Base-by-base conservation (phyloP, 2,888 invertebrate species). In the Synanthedon vespiformis region DNA sequence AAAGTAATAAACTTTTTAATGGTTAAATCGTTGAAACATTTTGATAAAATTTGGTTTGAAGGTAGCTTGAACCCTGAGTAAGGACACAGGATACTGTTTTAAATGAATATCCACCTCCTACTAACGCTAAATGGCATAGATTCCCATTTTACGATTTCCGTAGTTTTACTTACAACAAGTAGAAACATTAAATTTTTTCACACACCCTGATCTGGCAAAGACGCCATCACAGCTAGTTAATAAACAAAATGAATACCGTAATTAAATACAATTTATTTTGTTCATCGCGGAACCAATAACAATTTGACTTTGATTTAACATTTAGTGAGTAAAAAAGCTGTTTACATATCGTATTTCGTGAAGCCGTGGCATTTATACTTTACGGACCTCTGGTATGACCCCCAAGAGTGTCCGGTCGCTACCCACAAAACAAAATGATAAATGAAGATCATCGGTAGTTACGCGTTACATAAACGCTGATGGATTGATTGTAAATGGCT, bases 341-440 rank as follows among this genome's bases (percentile, higher is more conserved):
- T 78, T 78, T 77, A 73, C 73, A 71, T 76, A 73, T 75, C 66
- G 67, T 67, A 71, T 75, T 74, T 73, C 69, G 70, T 75, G 70
- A 70, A 62, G 61, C 61, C 61, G 57, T 65, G 67, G 73, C 67
- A 72, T 77, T 77, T 76, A 70, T 74, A 76, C 65, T 61, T 64
- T 67, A 69, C 59, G 57, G 64, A 66, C 68, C 67, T 73, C 65
- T 65, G 63, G 57, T 65, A 65, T 81, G 82, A 78, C 82, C 84
- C 80, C 79, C 77, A 77, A 80, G 77, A 74, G 80, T 71, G 77
- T 63, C 56, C 63, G 72, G 59, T 65, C 65, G 77, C 81, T 83
- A 81, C 81, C 72, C 80, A 82, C 79, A 79, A 81, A 80, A 83
- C 79, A 77, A 79, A 80, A 85, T 87, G 87, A 87, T 86, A 83